Evolutionary conservation across 2,797 vertebrate species (phyloP), one percentile per base, ranked within the genome.

Genomic region (Mastacembelus armatus): DNA sequence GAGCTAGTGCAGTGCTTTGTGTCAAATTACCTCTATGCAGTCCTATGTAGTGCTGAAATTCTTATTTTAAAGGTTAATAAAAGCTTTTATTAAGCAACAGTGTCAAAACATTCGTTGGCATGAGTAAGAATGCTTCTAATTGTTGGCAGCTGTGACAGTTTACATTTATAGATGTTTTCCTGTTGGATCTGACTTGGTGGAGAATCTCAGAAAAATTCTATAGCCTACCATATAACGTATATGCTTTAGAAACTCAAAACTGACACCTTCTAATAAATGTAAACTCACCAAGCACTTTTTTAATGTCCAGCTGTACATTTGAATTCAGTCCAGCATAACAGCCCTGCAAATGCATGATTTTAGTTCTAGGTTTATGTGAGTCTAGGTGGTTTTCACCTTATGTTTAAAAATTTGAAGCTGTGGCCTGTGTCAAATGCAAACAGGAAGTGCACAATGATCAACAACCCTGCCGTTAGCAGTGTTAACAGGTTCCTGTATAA

Each of bases 401-500:
- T n/a, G n/a, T n/a, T n/a, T n/a, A n/a, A 19, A 40, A 33, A 40
- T 7, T 32, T 60, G 1, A 30, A 58, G 16, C 38, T 33, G 5
- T 14, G 18, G 5, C 36, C 4, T 11, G 8, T 27, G 50, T 30
- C 1, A 21, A 19, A 32, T 1, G 1, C 6, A 38, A 50, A 29
- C 73, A 55, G 47, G 61, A 50, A 62, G 38, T 48, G 36, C 56
- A 33, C 59, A 47, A 26, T 22, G 7, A 52, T 45, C 39, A 75
- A 77, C 35, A 14, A 59, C 51, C 40, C 11, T 24, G 56, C 35
- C 14, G 48, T 5, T 33, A 32, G n/a, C n/a, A 50, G 22, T 52
- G 7, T 1, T 29, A 66, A 66, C 67, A 70, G 57, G 60, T 81
- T 71, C 15, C 65, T 42, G 61, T 69, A 72, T 68, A 35, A 79